A percentile compares a stretch with the other conserved stretches of the same genome.
Evolutionary conservation across 1,140 invertebrate genomes (phyloP).

Genomic region (Hermatobates lingyangjiaoensis): DNA sequence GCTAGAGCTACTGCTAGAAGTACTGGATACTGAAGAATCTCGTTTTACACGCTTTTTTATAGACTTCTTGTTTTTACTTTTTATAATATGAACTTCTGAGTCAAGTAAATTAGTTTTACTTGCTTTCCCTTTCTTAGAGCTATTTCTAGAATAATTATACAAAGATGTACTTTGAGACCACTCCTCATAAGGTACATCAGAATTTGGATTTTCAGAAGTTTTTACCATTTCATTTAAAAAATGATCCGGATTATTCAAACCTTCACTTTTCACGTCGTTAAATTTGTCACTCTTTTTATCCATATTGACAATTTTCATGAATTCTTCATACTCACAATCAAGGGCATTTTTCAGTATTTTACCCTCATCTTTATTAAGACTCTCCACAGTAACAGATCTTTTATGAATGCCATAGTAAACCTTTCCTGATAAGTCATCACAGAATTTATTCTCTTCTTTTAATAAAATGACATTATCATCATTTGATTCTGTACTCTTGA

Average conservation of each 20-base stretch:
- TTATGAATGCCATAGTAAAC: no score
- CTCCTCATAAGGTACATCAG: no score
- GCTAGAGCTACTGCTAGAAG: conserved; percentile 5
- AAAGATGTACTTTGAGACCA: not conserved
- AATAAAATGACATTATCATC: no score
- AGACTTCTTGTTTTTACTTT: not conserved
- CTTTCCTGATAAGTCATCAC: not conserved
- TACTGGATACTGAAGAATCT: conserved; percentile 5
- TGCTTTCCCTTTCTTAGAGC: not conserved
- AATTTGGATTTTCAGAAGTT: no score
- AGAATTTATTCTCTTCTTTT: not conserved
- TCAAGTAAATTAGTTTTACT: conserved; percentile 5
- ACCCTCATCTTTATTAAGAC: not conserved
- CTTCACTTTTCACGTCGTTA: not conserved
- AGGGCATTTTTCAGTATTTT: conserved; percentile 6
- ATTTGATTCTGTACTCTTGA: no score
- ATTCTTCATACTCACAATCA: conserved; percentile 11
- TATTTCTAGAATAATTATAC: not conserved
- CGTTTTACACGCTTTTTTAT: conserved; percentile 4
- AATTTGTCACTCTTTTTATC: conserved; percentile 1
- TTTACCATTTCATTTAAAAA: no score
- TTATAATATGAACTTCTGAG: not conserved
- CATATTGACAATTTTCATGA: conserved; percentile 11
- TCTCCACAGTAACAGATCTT: not conserved
- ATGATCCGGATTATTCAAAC: not conserved